Evolutionary conservation across 2,797 vertebrate species (phyloP), one percentile per base, ranked within the genome.

Genomic region (Sardinella longiceps): DNA sequence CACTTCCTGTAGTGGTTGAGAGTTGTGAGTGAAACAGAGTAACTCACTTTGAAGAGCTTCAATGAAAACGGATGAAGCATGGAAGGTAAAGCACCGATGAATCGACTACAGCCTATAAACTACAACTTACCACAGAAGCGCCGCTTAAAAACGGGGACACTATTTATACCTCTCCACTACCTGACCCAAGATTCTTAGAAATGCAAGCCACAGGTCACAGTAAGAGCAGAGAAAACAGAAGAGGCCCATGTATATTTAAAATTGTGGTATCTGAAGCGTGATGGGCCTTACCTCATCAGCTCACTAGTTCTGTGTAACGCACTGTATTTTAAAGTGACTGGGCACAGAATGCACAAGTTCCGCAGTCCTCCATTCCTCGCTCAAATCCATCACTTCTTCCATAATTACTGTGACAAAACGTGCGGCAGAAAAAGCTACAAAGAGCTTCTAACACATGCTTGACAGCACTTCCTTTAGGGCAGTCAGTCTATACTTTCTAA

Each of bases 101-200:
- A 30, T n/a, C 23, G n/a, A n/a, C 20, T 58, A 9, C 20, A 30
- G 37, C 70, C 37, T 77, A 39, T 10, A 2, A 77, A 39, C 18
- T 37, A 37, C 15, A 33, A 20, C 18, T 23, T 23, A 77, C 18
- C 70, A 9, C 3, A 33, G 63, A 70, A 33, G 28, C 14, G 23
- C 33, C 5, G 20, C 37, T 77, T 28, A 43, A 77, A 63, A 77
- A 77, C 33, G 23, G 23, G 70, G 18, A 18, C 2, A 2, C 70
- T 77, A 23, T 77, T 77, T 23, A 20, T 39, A 74, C 33, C 30
- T 39, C 66, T 74, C 18, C 18, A 77, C 70, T 23, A 77, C 37
- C 37, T 77, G 33, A 43, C 18, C 37, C 23, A 39, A 77, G 15
- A 77, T 77, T 77, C 70, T 77, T 77, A 77, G 70, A 77, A 77